These are phyloP conservation scores for Drosophila nikananu DNA, from an alignment of 1,140 invertebrate species.

Conservation along the genomic window DNA sequence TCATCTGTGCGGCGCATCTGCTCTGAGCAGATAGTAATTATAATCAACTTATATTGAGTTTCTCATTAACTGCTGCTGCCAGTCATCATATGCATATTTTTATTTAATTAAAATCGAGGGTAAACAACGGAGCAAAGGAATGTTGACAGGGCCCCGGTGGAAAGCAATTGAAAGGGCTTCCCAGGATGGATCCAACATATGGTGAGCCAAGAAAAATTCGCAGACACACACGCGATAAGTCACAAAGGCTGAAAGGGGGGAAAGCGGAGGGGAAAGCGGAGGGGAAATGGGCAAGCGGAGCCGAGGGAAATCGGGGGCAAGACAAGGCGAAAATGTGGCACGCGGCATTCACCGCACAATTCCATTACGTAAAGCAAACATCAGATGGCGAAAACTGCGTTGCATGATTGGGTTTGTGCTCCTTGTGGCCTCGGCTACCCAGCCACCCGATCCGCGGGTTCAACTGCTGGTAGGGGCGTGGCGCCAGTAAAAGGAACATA, in stretches of 20 bases:
- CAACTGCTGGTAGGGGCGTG: constrained; percentile 13
- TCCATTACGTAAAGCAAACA: constrained; percentile 83
- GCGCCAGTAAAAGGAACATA: constrained; percentile 76
- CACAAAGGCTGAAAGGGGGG: constrained; percentile 28
- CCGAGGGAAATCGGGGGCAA: constrained; percentile 22
- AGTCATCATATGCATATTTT: constrained; percentile 64
- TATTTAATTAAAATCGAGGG: constrained; percentile 77
- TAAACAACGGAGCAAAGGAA: constrained; percentile 62
- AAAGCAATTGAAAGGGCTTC: constrained; percentile 63
- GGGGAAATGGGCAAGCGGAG: constrained; percentile 12
- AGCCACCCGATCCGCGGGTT: not conserved
- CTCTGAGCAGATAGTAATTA: constrained; percentile 16
- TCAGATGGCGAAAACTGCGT: constrained; percentile 70
- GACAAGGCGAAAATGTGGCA: constrained; percentile 64
- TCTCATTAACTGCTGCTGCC: constrained; percentile 43
- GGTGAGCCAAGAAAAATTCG: constrained; percentile 62
- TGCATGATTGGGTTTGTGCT: constrained; percentile 72
- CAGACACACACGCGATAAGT: constrained; percentile 63
- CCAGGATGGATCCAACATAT: constrained; percentile 48
- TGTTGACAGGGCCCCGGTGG: constrained; percentile 45
- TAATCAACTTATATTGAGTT: constrained; percentile 64
- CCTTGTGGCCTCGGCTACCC: constrained; percentile 16
- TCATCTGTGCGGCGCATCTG: constrained; percentile 14
- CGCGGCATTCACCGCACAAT: constrained; percentile 77
- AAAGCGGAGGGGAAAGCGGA: not conserved